Conservation (phyloP, 2,113 vertebrate genomes). For the chimpanzee (Pan troglodytes) region NHGRI_mPanTro3-v2.1_pri NC_072398.2:130583001-130583500, state of each 20-base stretch:
- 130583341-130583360: background rate
- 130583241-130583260: background rate
- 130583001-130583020: no score
- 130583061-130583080: slow-evolving; percentile 25
- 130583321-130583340: background rate
- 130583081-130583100: background rate
- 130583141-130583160: background rate
- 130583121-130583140: slow-evolving; percentile 26
- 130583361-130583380: background rate
- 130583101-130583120: background rate
- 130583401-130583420: no score
- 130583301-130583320: background rate
- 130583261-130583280: background rate
- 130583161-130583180: background rate
- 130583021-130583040: background rate
- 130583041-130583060: background rate
- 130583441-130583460: no score
- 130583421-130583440: no score
- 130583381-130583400: background rate
- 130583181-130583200: background rate
- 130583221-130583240: background rate
- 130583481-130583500: background rate
- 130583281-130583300: background rate
- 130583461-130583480: no score
- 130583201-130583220: background rate